phyloP scores from a whole-genome alignment of 2,888 invertebrate species.

The Xylophagus ater region DNA sequence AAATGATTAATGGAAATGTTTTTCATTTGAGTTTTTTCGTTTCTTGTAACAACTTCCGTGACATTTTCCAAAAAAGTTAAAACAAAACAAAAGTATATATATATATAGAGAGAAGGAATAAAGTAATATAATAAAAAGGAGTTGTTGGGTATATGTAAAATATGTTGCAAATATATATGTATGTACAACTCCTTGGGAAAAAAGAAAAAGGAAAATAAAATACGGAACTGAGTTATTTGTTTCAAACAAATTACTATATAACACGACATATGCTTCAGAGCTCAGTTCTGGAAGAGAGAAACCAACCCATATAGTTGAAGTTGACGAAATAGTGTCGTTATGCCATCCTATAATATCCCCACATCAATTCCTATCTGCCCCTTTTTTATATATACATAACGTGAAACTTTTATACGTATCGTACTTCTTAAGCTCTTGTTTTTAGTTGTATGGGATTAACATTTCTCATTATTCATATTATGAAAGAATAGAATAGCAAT shows the following conservation, averaged over 20 bases:
- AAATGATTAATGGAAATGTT: conserved; percentile 15
- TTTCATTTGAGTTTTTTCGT: conserved; percentile 11
- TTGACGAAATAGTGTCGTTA: not conserved
- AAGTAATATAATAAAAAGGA: no score
- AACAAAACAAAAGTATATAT: no score
- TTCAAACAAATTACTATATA: conserved; percentile 16
- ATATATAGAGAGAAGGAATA: no score
- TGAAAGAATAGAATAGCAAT: no score
- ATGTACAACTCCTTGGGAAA: no score
- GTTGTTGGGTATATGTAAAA: no score
- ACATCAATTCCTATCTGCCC: no score
- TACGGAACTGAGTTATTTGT: conserved; percentile 17
- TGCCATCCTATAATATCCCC: not conserved
- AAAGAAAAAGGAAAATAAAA: conserved; percentile 3
- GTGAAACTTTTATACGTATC: no score
- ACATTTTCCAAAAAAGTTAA: conserved; percentile 13
- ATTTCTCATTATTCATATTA: no score
- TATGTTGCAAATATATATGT: no score
- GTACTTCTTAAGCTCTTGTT: conserved; percentile 6
- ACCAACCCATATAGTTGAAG: conserved; percentile 1
- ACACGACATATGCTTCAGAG: conserved; percentile 11
- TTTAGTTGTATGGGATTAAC: conserved; percentile 9
- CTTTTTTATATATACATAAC: no score
- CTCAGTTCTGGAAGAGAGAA: not conserved
- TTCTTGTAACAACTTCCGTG: conserved; percentile 15